Evolutionary conservation across 1,140 invertebrate species (phyloP), one percentile per base, ranked within the genome.

Genomic region (Zaprionus kolodkinae): DNA sequence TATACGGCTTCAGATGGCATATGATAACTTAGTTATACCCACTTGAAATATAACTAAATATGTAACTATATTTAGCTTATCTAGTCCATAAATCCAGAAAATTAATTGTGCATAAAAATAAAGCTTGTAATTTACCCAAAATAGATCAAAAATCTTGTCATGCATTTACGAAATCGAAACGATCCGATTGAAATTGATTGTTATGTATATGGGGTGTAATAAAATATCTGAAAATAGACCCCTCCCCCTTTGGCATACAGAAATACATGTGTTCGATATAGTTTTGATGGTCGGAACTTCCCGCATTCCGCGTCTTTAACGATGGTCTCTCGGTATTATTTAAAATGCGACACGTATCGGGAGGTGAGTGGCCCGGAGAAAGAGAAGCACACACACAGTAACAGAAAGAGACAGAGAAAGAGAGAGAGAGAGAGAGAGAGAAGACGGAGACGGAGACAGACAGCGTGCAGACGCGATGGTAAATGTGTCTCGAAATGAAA

Each of bases 401-500:
- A 27, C 12, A 54, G 54, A 72, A 36, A 56, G 68, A 65, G 60
- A 60, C 15, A 65, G 45, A 68, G 66, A 81, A 36, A 76, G 63
- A 69, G 59, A 52, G 56, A 54, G 30, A 66, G 33, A 75, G 11
- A 59, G 35, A 61, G 69, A 70, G 11, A 38, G 35, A 70, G 66
- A 30, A 61, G 55, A 48, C 6, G 33, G n/a, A 67, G 38, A 68
- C 70, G 74, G 33, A 65, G 52, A 81, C 81, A 85, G 81, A 84
- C 81, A 54, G 83, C 66, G 72, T 74, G 84, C 79, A 88, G 84
- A 88, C 84, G 80, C 65, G 61, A 30, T 79, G 67, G 73, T 82
- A 87, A 87, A 87, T 88, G 84, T 87, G 83, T 88, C 68, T 89
- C 71, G 78, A 84, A 81, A 89, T 89, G 85, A 88, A 88, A 88